Evolutionary conservation across 2,888 invertebrate genomes (phyloP), one percentile per base, ranked within the genome.

Genomic region (Hypselothyrea guttata): DNA sequence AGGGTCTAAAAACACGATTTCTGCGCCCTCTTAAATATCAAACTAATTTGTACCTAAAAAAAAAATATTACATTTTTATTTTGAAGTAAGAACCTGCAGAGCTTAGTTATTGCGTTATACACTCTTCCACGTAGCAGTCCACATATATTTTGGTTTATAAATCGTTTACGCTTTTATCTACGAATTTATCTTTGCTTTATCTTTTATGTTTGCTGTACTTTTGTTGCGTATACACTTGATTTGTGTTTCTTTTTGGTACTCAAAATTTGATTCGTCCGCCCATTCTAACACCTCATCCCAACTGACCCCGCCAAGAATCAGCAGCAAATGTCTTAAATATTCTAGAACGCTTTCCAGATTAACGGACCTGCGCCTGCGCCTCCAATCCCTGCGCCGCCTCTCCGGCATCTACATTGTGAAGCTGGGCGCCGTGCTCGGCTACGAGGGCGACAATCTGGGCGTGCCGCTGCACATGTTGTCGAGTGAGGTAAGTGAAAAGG

Each of bases 321-420:
- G 55, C 60, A 56, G 69, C 75, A 78, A 63, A 61, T 66, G 67
- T 67, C 65, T 75, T 56, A 81, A 81, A 81, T 81, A 68, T 75
- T 85, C 68, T 87, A 90, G 90, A 89, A 90, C 90, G 68, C 88
- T 88, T 90, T 87, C 87, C 86, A 93, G 95, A 67, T 92, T 97
- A 84, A 94, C 94, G 55, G 95, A 96, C 88, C 92, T 97, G 37
- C 92, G 95, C 1, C 92, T 96, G 53, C 93, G 95, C 46, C 91
- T 97, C 58, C 95, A 95, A 88, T 95, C 96, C 3, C 91, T 97
- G 55, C 94, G 95, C 84, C 93, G 95, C 87, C 92, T 97, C 68
- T 95, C 96, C 28, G 94, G 94, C 63, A 94, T 96, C 84, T 96
- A 97, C 89, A 94, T 95, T 35, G 92, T 96, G 57, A 95, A 95